phyloP scores from a whole-genome alignment of 2,888 invertebrate genomes.

The Hypselothyrea guttata region DNA sequence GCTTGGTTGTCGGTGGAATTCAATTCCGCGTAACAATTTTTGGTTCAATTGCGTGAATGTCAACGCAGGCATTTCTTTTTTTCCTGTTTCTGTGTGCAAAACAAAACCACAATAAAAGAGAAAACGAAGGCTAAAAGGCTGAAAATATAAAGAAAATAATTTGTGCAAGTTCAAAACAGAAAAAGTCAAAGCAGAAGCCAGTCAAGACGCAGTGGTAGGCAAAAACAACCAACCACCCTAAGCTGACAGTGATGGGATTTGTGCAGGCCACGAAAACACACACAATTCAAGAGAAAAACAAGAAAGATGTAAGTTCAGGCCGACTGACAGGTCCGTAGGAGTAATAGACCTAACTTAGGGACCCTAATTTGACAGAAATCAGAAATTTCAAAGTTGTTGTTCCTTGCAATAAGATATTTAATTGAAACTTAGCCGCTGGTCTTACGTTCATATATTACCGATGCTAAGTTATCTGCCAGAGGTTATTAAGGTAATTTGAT shows the following conservation, averaged over 20 bases:
- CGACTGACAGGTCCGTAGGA: constrained; percentile 32
- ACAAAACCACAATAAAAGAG: constrained; percentile 44
- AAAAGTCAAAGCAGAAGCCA: constrained; percentile 14
- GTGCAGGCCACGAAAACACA: constrained; percentile 25
- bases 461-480: constrained; percentile 11
- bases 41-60: constrained; percentile 64
- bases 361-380: constrained; percentile 24
- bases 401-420: constrained; percentile 26
- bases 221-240: constrained; percentile 37
- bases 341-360: not conserved
- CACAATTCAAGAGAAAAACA: not conserved
- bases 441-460: constrained; percentile 26
- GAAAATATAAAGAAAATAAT: constrained; percentile 31
- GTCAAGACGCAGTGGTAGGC: no score
- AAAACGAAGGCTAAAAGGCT: constrained; percentile 16
- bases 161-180: constrained; percentile 31
- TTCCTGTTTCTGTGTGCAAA: constrained; percentile 16
- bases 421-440: constrained; percentile 38
- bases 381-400: constrained; percentile 21
- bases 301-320: constrained; percentile 24
- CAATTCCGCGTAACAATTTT: constrained; percentile 65
- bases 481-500: no score
- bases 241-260: constrained; percentile 69
- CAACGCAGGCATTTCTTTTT: constrained; percentile 24
- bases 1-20: constrained; percentile 46